Base-by-base conservation (phyloP, 1,140 invertebrate genomes). In the Riptortus pedestris region DNA sequence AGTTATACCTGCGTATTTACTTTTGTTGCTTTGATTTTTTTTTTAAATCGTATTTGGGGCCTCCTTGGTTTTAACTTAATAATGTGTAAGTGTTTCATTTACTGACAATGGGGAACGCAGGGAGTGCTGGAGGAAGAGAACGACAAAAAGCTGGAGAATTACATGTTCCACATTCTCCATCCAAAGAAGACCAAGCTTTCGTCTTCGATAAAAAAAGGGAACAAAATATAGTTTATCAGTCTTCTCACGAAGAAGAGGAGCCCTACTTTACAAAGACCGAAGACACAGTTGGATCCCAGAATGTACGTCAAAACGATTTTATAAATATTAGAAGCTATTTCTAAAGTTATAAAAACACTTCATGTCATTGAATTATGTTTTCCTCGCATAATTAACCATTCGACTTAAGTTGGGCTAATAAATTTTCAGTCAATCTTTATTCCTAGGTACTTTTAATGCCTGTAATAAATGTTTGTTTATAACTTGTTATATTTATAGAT, bases 181-280 rank as follows among this genome's bases (percentile, higher is more conserved):
- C 76, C 24, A 88, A 85, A 70, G 88, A 90, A 70, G 87, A 67
- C 20, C 68, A 67, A 38, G 88, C 87, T 48, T 91, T 92, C 77
- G 80, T 84, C 33, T 92, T 92, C 75, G 88, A 91, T 72, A 91
- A 90, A 73, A 87, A 86, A 74, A 76, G 80, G n/a, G 82, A 81
- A 67, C 81, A 82, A 62, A 84, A 81, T 70, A 71, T 84, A 38
- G 73, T 80, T 24, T 78, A 78, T 72, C 78, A 84, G 73, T 77
- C 81, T 67, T 87, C 85, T 18, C 79, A 87, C 65, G 89, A 91
- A 70, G 88, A 91, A 71, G 86, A 88, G 67, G 87, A 89, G 68
- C 80, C 86, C 24, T 88, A 85, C 76, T 89, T 83, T 73, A 81
- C 85, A 45, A 87, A 87, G 76, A 80, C 80, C 1, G 48, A 65